Evolutionary conservation across 2,797 vertebrate species (phyloP), one percentile per base, ranked within the genome.

Genomic region (Pteronotus mesoamericanus): DNA sequence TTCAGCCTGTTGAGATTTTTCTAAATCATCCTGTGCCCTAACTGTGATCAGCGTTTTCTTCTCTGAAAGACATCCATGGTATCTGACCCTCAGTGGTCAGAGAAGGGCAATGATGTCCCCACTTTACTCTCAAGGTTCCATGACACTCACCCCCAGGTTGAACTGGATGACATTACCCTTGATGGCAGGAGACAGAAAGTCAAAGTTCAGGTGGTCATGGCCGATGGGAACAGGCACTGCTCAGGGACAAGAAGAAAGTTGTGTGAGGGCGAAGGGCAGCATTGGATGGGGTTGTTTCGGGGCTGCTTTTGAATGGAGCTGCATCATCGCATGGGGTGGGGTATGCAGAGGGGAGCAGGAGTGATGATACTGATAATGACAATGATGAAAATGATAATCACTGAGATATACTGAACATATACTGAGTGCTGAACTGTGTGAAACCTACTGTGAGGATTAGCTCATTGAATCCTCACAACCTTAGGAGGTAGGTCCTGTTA

Each of bases 81-180:
- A 11, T 55, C 61, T 77, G 68, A 24, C 37, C 42, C 55, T 39
- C 19, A 34, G 59, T 3, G 0, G 37, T 53, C 42, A 89, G 53
- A 83, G 87, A 80, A 89, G 55, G 44, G 29, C 9, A 37, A 64
- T 14, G 14, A 39, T 48, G 37, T 68, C 37, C 75, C 53, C 12
- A 19, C 2, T 39, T 72, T 51, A 15, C 26, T 57, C n/a, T 34
- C 8, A 22, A n/a, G 86, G 69, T 34, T 74, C 87, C 21, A 22
- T 12, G 66, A 71, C 44, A 96, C 97, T 96, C 86, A 98, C 97
- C 96, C 11, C 42, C 57, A 98, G 86, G 80, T 88, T 53, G 37
- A 98, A 9, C 68, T 93, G 84, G 69, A 98, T 72, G 44, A 0
- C 18, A 11, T 19, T 8, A 0, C 18, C 51, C 8, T 89, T 24